Evolutionary conservation across 2,888 invertebrate species (phyloP), one percentile per base, ranked within the genome.

Genomic region (Ligdia adustata): DNA sequence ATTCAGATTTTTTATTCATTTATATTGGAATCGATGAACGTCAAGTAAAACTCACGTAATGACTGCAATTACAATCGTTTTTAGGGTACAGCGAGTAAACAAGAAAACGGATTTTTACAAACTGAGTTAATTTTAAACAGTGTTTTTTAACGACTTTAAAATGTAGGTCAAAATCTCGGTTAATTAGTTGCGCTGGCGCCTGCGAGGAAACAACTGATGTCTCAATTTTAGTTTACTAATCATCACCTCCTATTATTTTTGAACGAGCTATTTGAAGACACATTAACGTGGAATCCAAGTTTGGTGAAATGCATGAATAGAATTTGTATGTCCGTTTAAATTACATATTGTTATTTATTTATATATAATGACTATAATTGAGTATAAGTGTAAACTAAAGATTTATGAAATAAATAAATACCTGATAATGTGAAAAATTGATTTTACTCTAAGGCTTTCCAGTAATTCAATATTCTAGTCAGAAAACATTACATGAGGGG

Each of bases 161-260:
- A 48, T 42, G 4, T 2, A 16, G 47, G 48, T 48, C 48, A 38
- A 48, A 20, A 48, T 31, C 28, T 38, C 15, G 31, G 37, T 22
- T 28, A 27, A 34, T 44, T 37, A 33, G 13, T 40, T 39, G 14
- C 26, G 4, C 35, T 9, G 47, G 26, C 46, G 35, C 31, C 26
- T 28, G 6, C 12, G 11, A 22, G 13, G 29, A 32, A 41, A 35
- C 31, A 12, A 22, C 18, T 18, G 34, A 13, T 41, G 7, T 22
- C 9, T 20, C 22, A 24, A 34, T 29, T 40, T 24, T 31, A 34
- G 16, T 29, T 28, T 20, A 27, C 16, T 27, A 27, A 37, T 27
- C 16, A 37, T 37, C 27, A 7, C 35, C 26, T 16, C 11, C 5
- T 6, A 14, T 26, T 37, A 27, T 26, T 7, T 27, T 16, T 37